A percentile compares a stretch with the other conserved stretches of the same genome.
Evolutionary conservation across 2,113 vertebrate genomes (phyloP).

Genomic region (Corythoichthys haematopterus): DNA sequence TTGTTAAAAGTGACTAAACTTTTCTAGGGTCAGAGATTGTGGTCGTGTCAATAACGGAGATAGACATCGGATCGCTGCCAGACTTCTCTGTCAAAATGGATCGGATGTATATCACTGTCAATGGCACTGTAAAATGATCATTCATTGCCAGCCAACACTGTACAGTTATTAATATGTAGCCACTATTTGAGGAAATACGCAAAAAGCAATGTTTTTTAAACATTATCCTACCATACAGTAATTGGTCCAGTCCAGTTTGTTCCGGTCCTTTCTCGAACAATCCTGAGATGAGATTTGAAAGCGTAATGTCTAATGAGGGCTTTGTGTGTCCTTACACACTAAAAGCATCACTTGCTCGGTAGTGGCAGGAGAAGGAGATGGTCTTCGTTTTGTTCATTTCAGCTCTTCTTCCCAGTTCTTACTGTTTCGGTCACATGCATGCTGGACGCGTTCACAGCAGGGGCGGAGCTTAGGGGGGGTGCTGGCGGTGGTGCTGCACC

Average conservation of each 20-base stretch:
- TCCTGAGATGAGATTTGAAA: slow-evolving; percentile 71
- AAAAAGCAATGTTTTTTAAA: neutral
- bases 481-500: too few relatives aligned
- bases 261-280: slow-evolving; percentile 46
- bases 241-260: slow-evolving; percentile 57
- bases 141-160: too few relatives aligned
- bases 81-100: too few relatives aligned
- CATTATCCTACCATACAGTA: slow-evolving; percentile 40
- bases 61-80: too few relatives aligned
- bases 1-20: too few relatives aligned
- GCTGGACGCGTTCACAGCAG: slow-evolving; percentile 33
- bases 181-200: slow-evolving; percentile 1
- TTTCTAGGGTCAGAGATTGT: too few relatives aligned
- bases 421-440: slow-evolving; percentile 54
- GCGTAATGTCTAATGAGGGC: slow-evolving; percentile 40
- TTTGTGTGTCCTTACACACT: slow-evolving; percentile 7
- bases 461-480: too few relatives aligned
- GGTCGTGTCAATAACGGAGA: too few relatives aligned
- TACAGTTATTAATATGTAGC: too few relatives aligned
- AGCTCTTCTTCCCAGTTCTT: slow-evolving; percentile 9
- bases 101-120: too few relatives aligned
- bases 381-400: slow-evolving; percentile 3
- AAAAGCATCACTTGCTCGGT: slow-evolving; percentile 39
- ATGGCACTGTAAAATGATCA: too few relatives aligned
- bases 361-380: slow-evolving; percentile 30